These are phyloP conservation scores for Eubasilissa splendida DNA, from an alignment of 2,888 invertebrate genomes.

Conservation along the genomic window DNA sequence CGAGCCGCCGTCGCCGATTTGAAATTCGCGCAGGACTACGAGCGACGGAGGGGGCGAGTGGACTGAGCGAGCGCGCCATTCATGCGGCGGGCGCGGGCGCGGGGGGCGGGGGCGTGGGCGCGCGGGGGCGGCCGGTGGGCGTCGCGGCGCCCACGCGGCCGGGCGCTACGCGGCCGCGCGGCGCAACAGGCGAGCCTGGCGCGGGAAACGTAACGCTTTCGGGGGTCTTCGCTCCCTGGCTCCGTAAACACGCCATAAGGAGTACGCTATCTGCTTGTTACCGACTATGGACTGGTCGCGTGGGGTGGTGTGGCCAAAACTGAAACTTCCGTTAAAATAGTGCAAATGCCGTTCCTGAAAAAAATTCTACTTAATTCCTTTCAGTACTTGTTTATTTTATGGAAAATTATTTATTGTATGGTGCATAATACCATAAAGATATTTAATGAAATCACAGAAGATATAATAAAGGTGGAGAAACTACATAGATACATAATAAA, in stretches of 20 bases:
- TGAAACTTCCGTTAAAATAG: too few species aligned
- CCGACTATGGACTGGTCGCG: too few species aligned
- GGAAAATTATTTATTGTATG: too few species aligned
- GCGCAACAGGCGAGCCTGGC: neutral
- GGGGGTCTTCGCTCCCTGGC: conserved; percentile 1
- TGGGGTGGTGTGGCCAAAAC: too few species aligned
- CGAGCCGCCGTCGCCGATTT: conserved; percentile 5
- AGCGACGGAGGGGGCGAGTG: conserved; percentile 31
- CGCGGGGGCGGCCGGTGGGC: conserved; percentile 38
- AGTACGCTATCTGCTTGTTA: neutral
- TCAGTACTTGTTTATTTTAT: too few species aligned
- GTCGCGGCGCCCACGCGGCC: conserved; percentile 22
- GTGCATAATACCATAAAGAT: too few species aligned
- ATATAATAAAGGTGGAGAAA: too few species aligned
- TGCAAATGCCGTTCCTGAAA: too few species aligned
- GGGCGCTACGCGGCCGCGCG: conserved; percentile 19
- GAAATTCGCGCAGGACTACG: conserved; percentile 35
- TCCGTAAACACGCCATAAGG: too few species aligned
- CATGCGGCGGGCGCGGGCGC: conserved; percentile 20
- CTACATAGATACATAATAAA: too few species aligned
- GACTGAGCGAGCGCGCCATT: conserved; percentile 29
- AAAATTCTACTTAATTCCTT: too few species aligned
- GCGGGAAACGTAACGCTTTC: neutral
- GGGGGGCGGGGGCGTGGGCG: conserved; percentile 25
- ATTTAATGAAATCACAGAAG: too few species aligned